Evolutionary conservation across 2,113 vertebrate species (phyloP), one percentile per base, ranked within the genome.

Genomic region (Barnardius zonarius): DNA sequence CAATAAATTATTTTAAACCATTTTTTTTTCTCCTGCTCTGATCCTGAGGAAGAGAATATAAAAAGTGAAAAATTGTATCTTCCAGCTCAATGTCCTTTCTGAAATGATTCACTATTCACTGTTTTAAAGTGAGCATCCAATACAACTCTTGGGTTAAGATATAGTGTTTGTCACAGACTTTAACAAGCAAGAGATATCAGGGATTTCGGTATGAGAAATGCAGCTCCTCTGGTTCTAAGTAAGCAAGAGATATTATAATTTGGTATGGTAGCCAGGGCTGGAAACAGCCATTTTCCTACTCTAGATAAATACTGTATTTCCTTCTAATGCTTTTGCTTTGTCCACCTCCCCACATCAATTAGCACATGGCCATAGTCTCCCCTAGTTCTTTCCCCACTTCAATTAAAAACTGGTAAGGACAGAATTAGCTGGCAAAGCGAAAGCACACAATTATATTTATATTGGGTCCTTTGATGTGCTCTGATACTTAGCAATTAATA

Each of bases 291-390:
- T 41, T 75, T 64, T 52, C 67, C 13, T 67, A 18, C 39, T 78
- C 46, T 20, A 44, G 14, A 57, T 15, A 63, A 94, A 67, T 12
- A 4, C 20, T 57, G 35, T 30, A 6, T 13, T 57, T 75, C 16
- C 16, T 57, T 16, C 23, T 43, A 52, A 52, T 1, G 2, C 13
- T 62, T 84, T 31, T 55, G 24, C 52, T 46, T 73, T 69, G 35
- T 18, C n/a, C 15, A 30, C 9, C 8, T 57, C 15, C 19, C 20
- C 11, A 0, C 1, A 1, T 24, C 44, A 66, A 23, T 23, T 24
- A 77, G 20, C 33, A 52, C 22, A 28, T 16, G 14, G 13, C 57
- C 33, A 4, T 9, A 59, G 22, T 35, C 35, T 59, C 77, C 57
- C 49, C 10, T 30, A 5, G 18, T 61, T 28, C 17, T 73, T 73